A percentile compares a stretch with the other conserved stretches of the same genome.
phyloP scores from a whole-genome alignment of 2,888 invertebrate species.

The Chrysolina haemoptera region DNA sequence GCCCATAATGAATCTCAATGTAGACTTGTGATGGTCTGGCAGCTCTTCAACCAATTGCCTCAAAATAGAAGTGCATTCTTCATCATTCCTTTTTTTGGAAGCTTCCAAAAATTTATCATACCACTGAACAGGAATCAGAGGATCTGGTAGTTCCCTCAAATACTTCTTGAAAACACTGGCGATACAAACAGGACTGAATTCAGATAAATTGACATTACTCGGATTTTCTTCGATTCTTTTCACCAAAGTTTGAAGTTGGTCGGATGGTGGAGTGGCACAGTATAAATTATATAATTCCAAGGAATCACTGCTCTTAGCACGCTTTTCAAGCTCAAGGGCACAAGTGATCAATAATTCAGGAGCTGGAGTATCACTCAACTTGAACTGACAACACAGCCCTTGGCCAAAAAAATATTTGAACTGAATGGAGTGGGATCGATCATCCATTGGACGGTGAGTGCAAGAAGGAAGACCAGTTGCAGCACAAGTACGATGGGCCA shows the following conservation, averaged over 20 bases:
- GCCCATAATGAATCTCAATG: conserved; percentile 77
- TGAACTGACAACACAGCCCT: conserved; percentile 77
- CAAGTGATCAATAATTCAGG: conserved; percentile 74
- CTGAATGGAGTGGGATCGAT: conserved; percentile 62
- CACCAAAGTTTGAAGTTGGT: conserved; percentile 74
- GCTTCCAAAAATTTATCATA: conserved; percentile 81
- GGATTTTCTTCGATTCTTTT: conserved; percentile 71
- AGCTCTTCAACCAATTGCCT: conserved; percentile 74
- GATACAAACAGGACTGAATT: conserved; percentile 73
- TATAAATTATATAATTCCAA: conserved; percentile 80
- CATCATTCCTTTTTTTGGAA: conserved; percentile 68
- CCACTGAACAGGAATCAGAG: conserved; percentile 82
- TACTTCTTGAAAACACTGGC: conserved; percentile 80
- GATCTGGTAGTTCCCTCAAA: conserved; percentile 81
- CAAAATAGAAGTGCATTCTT: conserved; percentile 73
- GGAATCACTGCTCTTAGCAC: conserved; percentile 70
- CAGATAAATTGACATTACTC: conserved; percentile 68
- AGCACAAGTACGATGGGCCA: conserved; percentile 80
- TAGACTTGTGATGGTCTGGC: conserved; percentile 77
- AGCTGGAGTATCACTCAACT: conserved; percentile 72
- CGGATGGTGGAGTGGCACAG: conserved; percentile 75
- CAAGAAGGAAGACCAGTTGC: conserved; percentile 76
- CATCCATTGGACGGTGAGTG: conserved; percentile 54
- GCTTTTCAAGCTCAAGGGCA: conserved; percentile 75
- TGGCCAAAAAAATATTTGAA: conserved; percentile 74